Evolutionary conservation across 2,888 invertebrate genomes (phyloP).

Genomic region (Calephelis perditalis): DNA sequence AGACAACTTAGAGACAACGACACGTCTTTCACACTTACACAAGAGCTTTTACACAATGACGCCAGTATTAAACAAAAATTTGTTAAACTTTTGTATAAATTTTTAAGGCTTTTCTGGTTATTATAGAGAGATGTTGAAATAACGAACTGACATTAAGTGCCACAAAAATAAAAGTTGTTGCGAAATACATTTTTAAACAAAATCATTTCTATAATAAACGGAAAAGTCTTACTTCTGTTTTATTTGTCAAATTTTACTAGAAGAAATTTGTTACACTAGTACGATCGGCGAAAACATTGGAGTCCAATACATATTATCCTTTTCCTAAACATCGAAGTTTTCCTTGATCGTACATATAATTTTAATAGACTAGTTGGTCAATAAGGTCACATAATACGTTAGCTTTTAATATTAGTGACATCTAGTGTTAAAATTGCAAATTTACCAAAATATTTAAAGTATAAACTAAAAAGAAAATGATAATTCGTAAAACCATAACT

Average conservation of each 20-base stretch:
- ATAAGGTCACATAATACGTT: slow-evolving; percentile 51
- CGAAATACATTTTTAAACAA: slow-evolving; percentile 40
- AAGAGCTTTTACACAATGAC: slow-evolving; percentile 62
- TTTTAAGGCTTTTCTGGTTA: slow-evolving; percentile 36
- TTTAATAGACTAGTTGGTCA: slow-evolving; percentile 31
- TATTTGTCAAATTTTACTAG: slow-evolving; percentile 13
- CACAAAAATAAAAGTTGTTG: slow-evolving; percentile 45
- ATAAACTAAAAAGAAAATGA: slow-evolving; percentile 37
- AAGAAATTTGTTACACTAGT: slow-evolving; percentile 32
- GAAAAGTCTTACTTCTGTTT: slow-evolving; percentile 29
- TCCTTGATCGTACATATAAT: slow-evolving; percentile 22
- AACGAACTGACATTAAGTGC: slow-evolving; percentile 66
- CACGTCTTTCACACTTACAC: slow-evolving; percentile 57
- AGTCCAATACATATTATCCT: slow-evolving; percentile 6
- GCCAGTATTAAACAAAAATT: slow-evolving; percentile 40
- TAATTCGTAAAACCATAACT: slow-evolving; percentile 40
- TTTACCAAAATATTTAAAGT: slow-evolving; percentile 51
- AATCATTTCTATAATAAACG: slow-evolving; percentile 40
- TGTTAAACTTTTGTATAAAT: slow-evolving; percentile 29
- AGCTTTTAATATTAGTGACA: slow-evolving; percentile 78
- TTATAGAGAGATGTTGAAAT: slow-evolving; percentile 40
- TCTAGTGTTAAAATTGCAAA: slow-evolving; percentile 69
- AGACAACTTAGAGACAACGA: slow-evolving; percentile 71
- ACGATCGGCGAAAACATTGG: slow-evolving; percentile 33
- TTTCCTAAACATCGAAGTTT: slow-evolving; percentile 18